phyloP scores from a whole-genome alignment of 1,140 invertebrate species.

The Papilio polyxenes region DNA sequence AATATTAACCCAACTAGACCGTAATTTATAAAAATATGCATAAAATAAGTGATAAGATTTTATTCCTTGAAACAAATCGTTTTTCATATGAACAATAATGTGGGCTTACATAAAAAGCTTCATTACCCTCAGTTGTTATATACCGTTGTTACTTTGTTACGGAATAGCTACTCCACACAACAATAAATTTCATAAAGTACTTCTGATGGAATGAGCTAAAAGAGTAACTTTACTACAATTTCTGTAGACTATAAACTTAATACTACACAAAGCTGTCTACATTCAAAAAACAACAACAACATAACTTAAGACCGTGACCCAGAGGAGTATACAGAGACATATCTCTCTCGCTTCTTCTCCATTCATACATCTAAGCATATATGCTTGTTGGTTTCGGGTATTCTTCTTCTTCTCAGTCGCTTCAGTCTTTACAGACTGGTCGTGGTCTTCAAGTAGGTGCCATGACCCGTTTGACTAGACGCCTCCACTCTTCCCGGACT shows the following conservation, averaged over 20 bases:
- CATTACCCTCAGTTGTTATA: background rate
- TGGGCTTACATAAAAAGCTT: background rate
- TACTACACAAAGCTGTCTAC: background rate
- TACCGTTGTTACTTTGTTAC: background rate
- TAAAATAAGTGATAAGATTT: background rate
- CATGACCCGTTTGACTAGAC: too few relatives aligned
- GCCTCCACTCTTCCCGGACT: too few relatives aligned
- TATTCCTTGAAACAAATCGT: background rate
- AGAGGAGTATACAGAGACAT: too few relatives aligned
- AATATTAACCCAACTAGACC: background rate
- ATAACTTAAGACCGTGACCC: too few relatives aligned
- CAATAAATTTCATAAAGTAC: slow-evolving; percentile 3
- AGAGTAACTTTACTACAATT: background rate
- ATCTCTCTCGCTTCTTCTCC: too few relatives aligned
- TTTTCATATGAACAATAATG: background rate
- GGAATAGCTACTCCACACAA: background rate
- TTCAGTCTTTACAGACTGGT: too few relatives aligned
- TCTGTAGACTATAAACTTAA: background rate
- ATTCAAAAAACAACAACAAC: background rate
- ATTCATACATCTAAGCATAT: too few relatives aligned
- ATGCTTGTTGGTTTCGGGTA: too few relatives aligned
- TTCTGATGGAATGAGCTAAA: background rate
- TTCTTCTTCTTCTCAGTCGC: too few relatives aligned
- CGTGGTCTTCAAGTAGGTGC: too few relatives aligned
- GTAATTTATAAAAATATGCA: background rate